Percentiles rank a stretch among this genome's conserved stretches.
phyloP scores from a whole-genome alignment of 2,888 invertebrate genomes.

The Hydriomena furcata region DNA sequence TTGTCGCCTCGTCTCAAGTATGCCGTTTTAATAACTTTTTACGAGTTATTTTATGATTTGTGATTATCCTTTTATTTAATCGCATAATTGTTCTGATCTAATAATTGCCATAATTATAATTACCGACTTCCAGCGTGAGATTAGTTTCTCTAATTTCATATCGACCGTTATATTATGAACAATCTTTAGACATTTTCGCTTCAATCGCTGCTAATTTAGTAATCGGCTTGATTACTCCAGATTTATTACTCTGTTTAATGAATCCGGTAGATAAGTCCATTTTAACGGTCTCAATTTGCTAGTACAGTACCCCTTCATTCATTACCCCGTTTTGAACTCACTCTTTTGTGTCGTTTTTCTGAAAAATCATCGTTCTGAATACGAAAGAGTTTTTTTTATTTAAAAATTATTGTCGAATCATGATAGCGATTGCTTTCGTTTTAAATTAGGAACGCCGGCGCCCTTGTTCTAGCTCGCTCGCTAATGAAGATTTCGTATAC shows the following conservation, averaged over 20 bases:
- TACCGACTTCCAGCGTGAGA: conserved; percentile 27
- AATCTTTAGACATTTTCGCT: conserved; percentile 40
- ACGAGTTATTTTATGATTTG: conserved; percentile 4
- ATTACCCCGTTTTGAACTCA: conserved; percentile 67
- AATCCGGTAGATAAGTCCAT: conserved; percentile 63
- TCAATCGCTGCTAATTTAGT: conserved; percentile 54
- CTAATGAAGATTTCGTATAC: conserved; percentile 76
- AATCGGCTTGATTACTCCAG: conserved; percentile 59
- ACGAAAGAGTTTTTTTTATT: conserved; percentile 61
- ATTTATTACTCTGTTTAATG: conserved; percentile 67
- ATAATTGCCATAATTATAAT: conserved; percentile 19
- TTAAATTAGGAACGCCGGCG: conserved; percentile 66
- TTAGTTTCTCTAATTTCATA: conserved; percentile 32
- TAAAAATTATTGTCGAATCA: conserved; percentile 69
- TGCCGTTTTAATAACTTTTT: conserved; percentile 18
- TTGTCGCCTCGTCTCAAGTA: conserved; percentile 15
- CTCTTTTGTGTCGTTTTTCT: conserved; percentile 65
- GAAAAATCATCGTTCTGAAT: conserved; percentile 66
- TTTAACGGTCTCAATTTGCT: conserved; percentile 71
- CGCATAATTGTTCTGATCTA: conserved; percentile 1
- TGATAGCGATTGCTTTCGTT: conserved; percentile 66
- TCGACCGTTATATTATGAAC: conserved; percentile 37
- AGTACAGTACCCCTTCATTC: conserved; percentile 70
- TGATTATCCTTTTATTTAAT: conserved; percentile 9
- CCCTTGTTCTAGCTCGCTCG: conserved; percentile 65